A percentile compares a stretch with the other conserved stretches of the same genome.
Evolutionary conservation across 1,140 invertebrate species (phyloP).

Genomic region (Drosophila tsacasi): DNA sequence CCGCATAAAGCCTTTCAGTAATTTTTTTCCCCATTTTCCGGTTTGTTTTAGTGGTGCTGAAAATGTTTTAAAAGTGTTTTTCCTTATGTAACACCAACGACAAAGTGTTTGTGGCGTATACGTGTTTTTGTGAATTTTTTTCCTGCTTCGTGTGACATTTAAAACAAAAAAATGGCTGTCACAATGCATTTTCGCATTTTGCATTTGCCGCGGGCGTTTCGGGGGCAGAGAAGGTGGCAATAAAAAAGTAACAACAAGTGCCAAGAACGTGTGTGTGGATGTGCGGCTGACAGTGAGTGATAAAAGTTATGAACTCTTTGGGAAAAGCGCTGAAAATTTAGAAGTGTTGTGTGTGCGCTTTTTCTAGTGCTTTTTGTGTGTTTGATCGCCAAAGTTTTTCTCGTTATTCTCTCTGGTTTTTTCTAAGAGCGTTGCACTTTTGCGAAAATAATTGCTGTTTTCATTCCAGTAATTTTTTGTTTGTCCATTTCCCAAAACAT

Average conservation of each 20-base stretch:
- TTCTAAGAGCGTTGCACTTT: conserved; percentile 21
- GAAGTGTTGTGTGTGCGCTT: conserved; percentile 27
- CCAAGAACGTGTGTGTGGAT: conserved; percentile 18
- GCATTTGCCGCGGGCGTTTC: conserved; percentile 23
- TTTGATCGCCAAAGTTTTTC: conserved; percentile 14
- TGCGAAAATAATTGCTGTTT: conserved; percentile 55
- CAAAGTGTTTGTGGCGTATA: conserved; percentile 46
- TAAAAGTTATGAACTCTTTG: conserved; percentile 76
- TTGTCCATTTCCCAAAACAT: conserved; percentile 19
- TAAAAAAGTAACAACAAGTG: conserved; percentile 50
- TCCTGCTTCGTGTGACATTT: conserved; percentile 56
- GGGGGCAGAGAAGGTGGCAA: conserved; percentile 27
- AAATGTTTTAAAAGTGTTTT: conserved; percentile 55
- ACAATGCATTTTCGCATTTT: conserved; percentile 63
- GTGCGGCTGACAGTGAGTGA: conserved; percentile 72
- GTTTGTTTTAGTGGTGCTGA: conserved; percentile 45
- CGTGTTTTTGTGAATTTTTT: conserved; percentile 19
- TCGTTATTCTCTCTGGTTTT: neutral
- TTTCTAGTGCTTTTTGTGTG: conserved; percentile 26
- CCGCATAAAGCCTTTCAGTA: conserved; percentile 20
- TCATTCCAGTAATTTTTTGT: conserved; percentile 26
- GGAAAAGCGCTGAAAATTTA: conserved; percentile 51
- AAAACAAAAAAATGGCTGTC: conserved; percentile 55
- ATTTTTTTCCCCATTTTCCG: conserved; percentile 4
- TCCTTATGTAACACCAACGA: conserved; percentile 50